Base-by-base conservation (phyloP, 2,888 invertebrate genomes). In the Dasypogon diadema region DNA sequence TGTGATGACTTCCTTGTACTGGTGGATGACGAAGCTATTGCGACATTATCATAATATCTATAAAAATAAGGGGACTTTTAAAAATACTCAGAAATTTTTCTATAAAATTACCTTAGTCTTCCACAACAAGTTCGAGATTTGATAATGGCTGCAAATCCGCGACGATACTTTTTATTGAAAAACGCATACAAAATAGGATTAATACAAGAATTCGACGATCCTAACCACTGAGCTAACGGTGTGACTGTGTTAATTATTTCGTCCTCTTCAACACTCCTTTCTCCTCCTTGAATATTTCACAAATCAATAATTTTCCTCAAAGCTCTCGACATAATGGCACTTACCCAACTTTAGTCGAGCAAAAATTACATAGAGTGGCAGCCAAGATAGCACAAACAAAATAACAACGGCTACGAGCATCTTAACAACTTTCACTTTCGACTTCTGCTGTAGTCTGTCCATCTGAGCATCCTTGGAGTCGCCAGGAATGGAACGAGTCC, bases 101-200 rank as follows among this genome's bases (percentile, higher is more conserved):
- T n/a, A n/a, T n/a, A n/a, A n/a, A n/a, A n/a, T 42, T 79, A 86
- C 80, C 94, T 90, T 77, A 95, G 88, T 75, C 94, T 90, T 34
- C 94, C 94, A 83, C 95, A 96, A 85, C 95, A 96, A 80, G 92
- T 92, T 79, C 94, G 90, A 80, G 94, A 95, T 85, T 93, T 93
- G 55, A 96, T 89, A 79, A 96, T 95, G 16, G 95, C 95, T 51
- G 93, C 91, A 85, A 98, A 97, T 2, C 97, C 97, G 77, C 93
- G 91, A 12, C 97, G 89, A 85, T 94, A 98, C 85, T 97, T 97
- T 84, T 95, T 95, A 86, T 97, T 97, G 87, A 97, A 96, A 87
- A 96, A 97, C 2, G 96, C 96, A 85, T 97, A 97, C 75, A 98
- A 89, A 78, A 98, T 92, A 0, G 97, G 97, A 86, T 98, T 98